Base-by-base conservation (phyloP, 2,888 invertebrate genomes). In the Noctua comes region DNA sequence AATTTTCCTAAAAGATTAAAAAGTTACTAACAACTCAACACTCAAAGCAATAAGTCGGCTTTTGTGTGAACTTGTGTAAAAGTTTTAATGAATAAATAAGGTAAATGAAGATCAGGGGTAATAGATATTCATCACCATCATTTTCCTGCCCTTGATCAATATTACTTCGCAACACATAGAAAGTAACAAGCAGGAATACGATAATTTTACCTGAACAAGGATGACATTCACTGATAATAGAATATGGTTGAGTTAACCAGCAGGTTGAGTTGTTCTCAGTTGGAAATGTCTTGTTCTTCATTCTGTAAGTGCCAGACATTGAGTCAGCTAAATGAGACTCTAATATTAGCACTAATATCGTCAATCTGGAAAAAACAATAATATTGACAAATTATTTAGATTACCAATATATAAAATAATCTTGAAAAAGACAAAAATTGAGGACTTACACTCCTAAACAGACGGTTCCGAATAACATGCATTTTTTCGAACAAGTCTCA, bases 401-500 rank as follows among this genome's bases (percentile, higher is more conserved):
- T 13, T 18, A 40, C 3, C 21, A 21, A 21, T n/a, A 4, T 31
- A 27, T 8, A 18, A 31, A 36, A 64, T 64, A 21, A 10, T 64
- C 36, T 36, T 31, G 21, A 24, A 0, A 31, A 40, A 1, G 1
- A 8, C 10, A 31, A 31, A 64, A 36, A 36, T 36, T 43, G n/a
- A 66, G 43, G n/a, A 97, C 98, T 97, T 97, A 98, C 98, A 98
- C 97, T 95, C 98, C 98, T 87, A 98, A 96, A 89, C 97, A 97
- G 83, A 98, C 97, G 84, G 98, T 98, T 73, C 98, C 98, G 82
- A 98, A 94, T 72, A 98, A 95, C 98, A 98, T 98, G 91, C 98
- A 98, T 93, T 98, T 98, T 93, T 98, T 98, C 40, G 98, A 98
- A 93, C 98, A 98, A 84, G 98, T 98, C 94, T 98, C 98, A 91